Percentiles rank a stretch among this genome's conserved stretches.
Conservation (phyloP, 2,888 invertebrate species). For the Sepiola atlantica region DNA sequence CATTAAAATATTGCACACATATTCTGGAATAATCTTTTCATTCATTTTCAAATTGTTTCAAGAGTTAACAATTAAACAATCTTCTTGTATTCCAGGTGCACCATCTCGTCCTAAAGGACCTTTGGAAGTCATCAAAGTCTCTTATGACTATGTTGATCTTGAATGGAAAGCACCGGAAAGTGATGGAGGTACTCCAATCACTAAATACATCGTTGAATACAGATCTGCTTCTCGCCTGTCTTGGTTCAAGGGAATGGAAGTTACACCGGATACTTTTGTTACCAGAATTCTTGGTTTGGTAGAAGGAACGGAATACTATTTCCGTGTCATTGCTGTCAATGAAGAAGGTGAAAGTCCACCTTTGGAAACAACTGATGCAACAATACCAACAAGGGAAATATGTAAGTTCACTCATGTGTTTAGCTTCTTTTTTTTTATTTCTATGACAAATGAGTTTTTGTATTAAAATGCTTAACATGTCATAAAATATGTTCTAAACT, state of each 20-base stretch:
- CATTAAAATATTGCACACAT: neutral
- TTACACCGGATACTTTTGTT: slow-evolving; percentile 56
- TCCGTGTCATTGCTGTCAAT: slow-evolving; percentile 90
- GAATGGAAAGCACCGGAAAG: slow-evolving; percentile 63
- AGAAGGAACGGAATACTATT: slow-evolving; percentile 87
- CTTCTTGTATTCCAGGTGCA: slow-evolving; percentile 54
- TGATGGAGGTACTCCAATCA: slow-evolving; percentile 67
- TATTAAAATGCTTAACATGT: neutral
- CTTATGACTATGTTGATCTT: slow-evolving; percentile 61
- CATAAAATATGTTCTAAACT: neutral
- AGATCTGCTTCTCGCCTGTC: slow-evolving; percentile 78
- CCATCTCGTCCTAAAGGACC: slow-evolving; percentile 58
- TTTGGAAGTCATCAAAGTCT: slow-evolving; percentile 51
- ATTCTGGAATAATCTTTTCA: neutral
- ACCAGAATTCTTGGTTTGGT: slow-evolving; percentile 79
- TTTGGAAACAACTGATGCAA: slow-evolving; percentile 54
- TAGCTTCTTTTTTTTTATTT: neutral
- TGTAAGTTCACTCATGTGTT: slow-evolving; percentile 51
- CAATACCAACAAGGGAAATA: slow-evolving; percentile 54
- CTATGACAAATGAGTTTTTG: neutral
- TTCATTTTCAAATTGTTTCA: neutral
- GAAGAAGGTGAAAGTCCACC: slow-evolving; percentile 89
- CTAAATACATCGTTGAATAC: slow-evolving; percentile 63
- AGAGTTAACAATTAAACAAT: neutral
- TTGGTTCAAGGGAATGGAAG: slow-evolving; percentile 52